phyloP scores from a whole-genome alignment of 2,888 invertebrate genomes.

The Drosophila affinis region DNA sequence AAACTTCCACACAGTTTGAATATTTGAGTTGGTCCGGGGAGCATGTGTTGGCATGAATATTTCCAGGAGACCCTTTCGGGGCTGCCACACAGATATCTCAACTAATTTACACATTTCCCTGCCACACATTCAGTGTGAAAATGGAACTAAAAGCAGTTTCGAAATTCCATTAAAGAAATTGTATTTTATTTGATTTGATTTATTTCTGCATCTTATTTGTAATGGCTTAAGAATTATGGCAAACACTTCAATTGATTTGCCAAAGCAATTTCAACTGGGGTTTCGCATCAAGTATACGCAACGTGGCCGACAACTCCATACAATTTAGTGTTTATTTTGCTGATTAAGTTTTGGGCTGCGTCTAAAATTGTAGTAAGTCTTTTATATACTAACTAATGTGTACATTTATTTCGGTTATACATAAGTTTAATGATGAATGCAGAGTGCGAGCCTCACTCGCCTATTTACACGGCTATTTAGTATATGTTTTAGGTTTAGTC shows the following conservation, averaged over 20 bases:
- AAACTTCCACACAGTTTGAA: constrained; percentile 68
- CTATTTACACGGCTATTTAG: constrained; percentile 39
- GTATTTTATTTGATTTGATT: constrained; percentile 50
- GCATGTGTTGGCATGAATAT: constrained; percentile 16
- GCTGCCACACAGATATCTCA: neutral
- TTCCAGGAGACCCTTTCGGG: neutral
- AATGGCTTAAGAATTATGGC: constrained; percentile 60
- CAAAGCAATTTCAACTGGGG: constrained; percentile 20
- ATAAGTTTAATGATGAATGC: constrained; percentile 14
- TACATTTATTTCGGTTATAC: constrained; percentile 33
- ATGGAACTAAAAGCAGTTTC: constrained; percentile 2
- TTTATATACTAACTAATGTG: constrained; percentile 60
- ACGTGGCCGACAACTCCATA: constrained; percentile 30
- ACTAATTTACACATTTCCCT: neutral
- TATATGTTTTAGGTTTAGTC: constrained; percentile 14
- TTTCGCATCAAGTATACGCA: constrained; percentile 30
- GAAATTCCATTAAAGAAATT: constrained; percentile 58
- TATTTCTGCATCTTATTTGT: constrained; percentile 54
- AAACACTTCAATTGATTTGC: constrained; percentile 39
- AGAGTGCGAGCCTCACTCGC: constrained; percentile 48
- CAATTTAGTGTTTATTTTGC: constrained; percentile 46
- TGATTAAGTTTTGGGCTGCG: constrained; percentile 35
- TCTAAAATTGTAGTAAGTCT: constrained; percentile 48
- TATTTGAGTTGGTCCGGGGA: constrained; percentile 51
- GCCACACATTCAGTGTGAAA: constrained; percentile 9